These are phyloP conservation scores for Mustela lutreola DNA, from an alignment of 2,113 vertebrate genomes.

Conservation along the genomic window DNA sequence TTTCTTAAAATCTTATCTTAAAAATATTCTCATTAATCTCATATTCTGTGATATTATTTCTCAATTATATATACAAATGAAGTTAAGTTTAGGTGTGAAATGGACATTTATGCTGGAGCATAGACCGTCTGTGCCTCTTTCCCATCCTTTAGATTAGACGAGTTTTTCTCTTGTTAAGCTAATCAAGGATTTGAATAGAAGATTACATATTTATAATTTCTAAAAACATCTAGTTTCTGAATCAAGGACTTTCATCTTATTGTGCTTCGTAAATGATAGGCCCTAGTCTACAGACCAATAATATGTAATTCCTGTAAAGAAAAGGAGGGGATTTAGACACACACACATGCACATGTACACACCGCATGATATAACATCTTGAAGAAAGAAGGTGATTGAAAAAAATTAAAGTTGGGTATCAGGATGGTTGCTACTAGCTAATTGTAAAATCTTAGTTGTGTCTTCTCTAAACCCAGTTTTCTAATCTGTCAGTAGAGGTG, in stretches of 20 bases:
- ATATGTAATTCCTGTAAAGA: too few species aligned
- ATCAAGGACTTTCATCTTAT: background rate
- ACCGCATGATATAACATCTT: background rate
- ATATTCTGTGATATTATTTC: background rate
- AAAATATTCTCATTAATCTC: background rate
- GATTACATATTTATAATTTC: background rate
- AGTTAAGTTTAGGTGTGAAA: background rate
- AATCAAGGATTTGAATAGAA: background rate
- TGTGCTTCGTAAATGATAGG: background rate
- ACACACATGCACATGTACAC: background rate
- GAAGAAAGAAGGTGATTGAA: background rate
- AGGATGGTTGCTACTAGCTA: background rate
- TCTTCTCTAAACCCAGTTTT: background rate
- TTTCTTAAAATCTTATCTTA: constrained; percentile 1
- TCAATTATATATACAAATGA: background rate
- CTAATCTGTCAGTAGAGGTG: background rate
- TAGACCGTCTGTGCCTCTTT: background rate
- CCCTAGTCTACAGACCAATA: background rate
- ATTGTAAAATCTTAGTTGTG: background rate
- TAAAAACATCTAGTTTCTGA: constrained; percentile 2
- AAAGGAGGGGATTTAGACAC: background rate
- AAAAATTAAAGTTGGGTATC: background rate
- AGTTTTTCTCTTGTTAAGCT: background rate
- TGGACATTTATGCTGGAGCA: background rate
- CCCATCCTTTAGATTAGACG: background rate